These are phyloP conservation scores for Probosciger aterrimus DNA, from an alignment of 2,113 vertebrate genomes.

Conservation along the genomic window DNA sequence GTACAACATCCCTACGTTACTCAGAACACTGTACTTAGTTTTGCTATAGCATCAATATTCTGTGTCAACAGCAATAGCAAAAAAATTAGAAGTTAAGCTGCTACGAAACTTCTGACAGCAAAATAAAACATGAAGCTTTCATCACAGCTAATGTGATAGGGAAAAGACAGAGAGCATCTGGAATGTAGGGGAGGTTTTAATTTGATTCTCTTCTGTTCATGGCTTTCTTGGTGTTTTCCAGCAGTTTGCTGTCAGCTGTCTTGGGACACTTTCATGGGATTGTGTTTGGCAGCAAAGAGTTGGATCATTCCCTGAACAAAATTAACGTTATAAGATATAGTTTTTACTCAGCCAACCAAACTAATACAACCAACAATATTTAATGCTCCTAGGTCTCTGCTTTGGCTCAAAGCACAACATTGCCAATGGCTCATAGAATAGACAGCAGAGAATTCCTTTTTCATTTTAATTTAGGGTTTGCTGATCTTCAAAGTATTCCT, in stretches of 20 bases:
- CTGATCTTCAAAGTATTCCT: conserved; percentile 1
- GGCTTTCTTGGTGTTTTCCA: background rate
- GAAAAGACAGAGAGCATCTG: background rate
- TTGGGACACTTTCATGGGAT: background rate
- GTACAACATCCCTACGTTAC: background rate
- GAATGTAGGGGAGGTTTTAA: background rate
- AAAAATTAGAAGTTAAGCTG: background rate
- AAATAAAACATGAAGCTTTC: background rate
- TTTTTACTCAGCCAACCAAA: background rate
- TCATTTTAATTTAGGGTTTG: background rate
- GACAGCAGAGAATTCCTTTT: background rate
- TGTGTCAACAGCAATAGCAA: background rate
- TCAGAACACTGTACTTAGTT: background rate
- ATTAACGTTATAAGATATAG: background rate
- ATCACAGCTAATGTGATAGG: background rate
- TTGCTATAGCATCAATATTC: background rate
- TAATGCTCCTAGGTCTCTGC: background rate
- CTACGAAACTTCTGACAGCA: background rate
- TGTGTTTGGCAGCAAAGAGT: background rate
- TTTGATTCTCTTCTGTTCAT: background rate
- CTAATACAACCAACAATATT: background rate
- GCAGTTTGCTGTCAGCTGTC: background rate
- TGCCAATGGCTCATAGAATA: background rate
- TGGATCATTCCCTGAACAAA: background rate
- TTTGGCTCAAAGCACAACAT: background rate